Evolutionary conservation across 2,797 vertebrate genomes (phyloP).

Genomic region (Phalloptychus januarius): DNA sequence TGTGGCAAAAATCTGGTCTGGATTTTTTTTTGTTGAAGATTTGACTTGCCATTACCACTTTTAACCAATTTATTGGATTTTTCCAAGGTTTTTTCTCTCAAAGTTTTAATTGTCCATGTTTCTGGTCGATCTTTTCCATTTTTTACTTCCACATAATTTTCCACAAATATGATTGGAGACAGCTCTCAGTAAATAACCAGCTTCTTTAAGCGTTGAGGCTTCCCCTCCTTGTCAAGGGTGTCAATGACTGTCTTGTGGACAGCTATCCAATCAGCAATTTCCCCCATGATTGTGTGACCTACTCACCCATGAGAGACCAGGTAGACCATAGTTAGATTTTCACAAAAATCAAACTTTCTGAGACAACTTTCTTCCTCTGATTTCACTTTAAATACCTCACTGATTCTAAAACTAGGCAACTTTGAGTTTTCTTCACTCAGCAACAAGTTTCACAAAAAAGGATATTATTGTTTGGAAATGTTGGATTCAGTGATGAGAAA

Average conservation of each 20-base stretch:
- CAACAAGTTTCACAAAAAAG: neutral
- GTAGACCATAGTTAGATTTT: neutral
- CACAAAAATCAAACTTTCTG: neutral
- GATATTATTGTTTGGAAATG: neutral
- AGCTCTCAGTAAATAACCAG: neutral
- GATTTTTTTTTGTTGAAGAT: neutral
- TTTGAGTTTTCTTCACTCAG: neutral
- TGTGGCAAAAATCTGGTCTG: neutral
- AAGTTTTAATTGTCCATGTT: no score
- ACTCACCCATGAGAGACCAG: neutral
- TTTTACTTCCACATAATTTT: neutral
- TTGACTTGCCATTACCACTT: neutral
- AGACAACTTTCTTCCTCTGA: neutral
- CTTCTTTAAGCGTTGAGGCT: neutral
- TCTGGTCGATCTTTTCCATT: neutral
- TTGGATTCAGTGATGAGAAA: neutral
- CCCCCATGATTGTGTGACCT: neutral
- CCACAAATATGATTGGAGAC: neutral
- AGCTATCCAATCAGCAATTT: neutral
- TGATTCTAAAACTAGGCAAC: neutral
- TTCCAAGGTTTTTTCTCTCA: no score
- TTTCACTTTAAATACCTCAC: neutral
- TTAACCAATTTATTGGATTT: neutral
- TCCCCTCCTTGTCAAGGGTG: neutral
- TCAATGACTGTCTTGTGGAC: neutral